Evolutionary conservation across 2,797 vertebrate genomes (phyloP).

Genomic region (Gouania willdenowi): DNA sequence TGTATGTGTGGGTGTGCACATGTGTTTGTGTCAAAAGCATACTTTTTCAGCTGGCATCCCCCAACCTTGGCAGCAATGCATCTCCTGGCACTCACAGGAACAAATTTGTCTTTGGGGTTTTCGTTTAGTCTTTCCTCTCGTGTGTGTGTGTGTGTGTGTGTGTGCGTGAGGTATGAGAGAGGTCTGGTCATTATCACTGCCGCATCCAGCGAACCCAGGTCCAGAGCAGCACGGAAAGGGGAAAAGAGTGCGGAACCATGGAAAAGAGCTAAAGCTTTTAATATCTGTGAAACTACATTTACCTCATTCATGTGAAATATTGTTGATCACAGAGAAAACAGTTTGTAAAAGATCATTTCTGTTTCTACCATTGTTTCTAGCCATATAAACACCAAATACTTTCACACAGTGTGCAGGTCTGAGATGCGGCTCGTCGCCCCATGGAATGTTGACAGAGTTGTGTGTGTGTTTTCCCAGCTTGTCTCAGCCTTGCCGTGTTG

Average conservation of each 20-base stretch:
- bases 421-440: constrained; percentile 18
- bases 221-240: constrained; percentile 16
- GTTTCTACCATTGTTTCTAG: no score
- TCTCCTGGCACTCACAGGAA: constrained; percentile 77
- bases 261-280: constrained; percentile 1
- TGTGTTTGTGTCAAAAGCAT: constrained; percentile 16
- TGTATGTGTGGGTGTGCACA: constrained; percentile 30
- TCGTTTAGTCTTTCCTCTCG: constrained; percentile 74
- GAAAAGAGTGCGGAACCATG: constrained; percentile 14
- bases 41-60: constrained; percentile 67
- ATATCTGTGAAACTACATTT: not conserved
- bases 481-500: constrained; percentile 51
- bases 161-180: constrained; percentile 48
- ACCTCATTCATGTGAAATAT: not conserved
- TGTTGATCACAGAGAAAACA: no score
- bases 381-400: not conserved
- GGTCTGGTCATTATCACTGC: constrained; percentile 86
- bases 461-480: constrained; percentile 57
- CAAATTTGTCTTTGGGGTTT: constrained; percentile 84
- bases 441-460: constrained; percentile 48
- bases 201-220: constrained; percentile 60
- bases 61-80: constrained; percentile 63
- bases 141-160: constrained; percentile 28
- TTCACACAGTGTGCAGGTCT: not conserved
- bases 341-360: not conserved